Evolutionary conservation across 2,797 vertebrate species (phyloP).

Genomic region (Aulostomus chinensis): DNA sequence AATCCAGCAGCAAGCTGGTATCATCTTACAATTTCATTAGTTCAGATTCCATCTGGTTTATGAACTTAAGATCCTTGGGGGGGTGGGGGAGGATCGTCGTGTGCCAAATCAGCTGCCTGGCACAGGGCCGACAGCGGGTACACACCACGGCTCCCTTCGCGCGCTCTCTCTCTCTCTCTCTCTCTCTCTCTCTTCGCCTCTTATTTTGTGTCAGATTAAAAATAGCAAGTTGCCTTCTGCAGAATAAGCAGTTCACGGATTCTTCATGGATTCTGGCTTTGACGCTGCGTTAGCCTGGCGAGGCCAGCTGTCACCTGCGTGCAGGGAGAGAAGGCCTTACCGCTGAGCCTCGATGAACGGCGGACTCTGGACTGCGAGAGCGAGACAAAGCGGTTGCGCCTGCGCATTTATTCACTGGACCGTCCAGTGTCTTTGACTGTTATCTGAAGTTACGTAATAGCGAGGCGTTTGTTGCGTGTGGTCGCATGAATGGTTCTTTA

Average conservation of each 20-base stretch:
- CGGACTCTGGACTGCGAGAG: constrained; percentile 36
- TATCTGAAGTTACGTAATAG: no score
- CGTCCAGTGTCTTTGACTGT: no score
- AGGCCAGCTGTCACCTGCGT: constrained; percentile 79
- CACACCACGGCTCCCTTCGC: constrained; percentile 29
- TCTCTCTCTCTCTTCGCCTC: constrained; percentile 38
- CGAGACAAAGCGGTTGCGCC: constrained; percentile 16
- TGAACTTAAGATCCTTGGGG: constrained; percentile 52
- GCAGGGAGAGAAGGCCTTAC: constrained; percentile 41
- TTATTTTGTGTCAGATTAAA: constrained; percentile 76
- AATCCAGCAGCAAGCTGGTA: constrained; percentile 33
- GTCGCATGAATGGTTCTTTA: background rate
- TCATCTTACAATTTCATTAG: constrained; percentile 56
- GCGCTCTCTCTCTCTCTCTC: no score
- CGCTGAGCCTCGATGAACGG: constrained; percentile 37
- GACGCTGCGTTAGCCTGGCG: constrained; percentile 72
- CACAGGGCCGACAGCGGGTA: constrained; percentile 46
- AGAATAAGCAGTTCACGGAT: constrained; percentile 78
- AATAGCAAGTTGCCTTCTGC: constrained; percentile 78
- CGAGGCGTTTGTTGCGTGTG: no score
- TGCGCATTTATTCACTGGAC: no score
- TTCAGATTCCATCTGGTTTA: constrained; percentile 70
- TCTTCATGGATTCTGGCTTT: constrained; percentile 76
- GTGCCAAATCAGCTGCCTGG: constrained; percentile 76
- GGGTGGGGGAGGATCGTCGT: constrained; percentile 12